Evolutionary conservation across 2,888 invertebrate species (phyloP).

Genomic region (Limnephilus lunatus): DNA sequence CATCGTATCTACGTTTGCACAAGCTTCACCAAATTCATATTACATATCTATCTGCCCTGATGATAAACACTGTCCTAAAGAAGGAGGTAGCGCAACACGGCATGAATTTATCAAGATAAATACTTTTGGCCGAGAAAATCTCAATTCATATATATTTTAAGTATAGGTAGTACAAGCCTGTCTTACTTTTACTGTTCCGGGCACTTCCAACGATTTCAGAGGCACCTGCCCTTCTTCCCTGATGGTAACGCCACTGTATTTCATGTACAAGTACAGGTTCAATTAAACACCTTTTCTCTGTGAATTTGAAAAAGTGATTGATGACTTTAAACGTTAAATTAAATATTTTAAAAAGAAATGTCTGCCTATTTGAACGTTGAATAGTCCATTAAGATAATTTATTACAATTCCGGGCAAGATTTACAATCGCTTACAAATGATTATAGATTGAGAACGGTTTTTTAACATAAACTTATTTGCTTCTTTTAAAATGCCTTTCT

Average conservation of each 20-base stretch:
- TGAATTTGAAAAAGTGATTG: neutral
- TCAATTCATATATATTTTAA: no score
- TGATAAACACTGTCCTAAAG: no score
- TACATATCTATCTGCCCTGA: no score
- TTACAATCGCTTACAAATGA: neutral
- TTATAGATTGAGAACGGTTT: neutral
- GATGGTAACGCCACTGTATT: neutral
- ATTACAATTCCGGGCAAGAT: neutral
- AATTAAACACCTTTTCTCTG: neutral
- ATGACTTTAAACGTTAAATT: neutral
- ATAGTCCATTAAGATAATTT: neutral
- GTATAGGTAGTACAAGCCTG: no score
- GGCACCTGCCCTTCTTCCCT: neutral
- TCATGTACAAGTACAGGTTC: neutral
- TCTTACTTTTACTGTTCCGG: neutral
- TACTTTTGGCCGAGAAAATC: no score
- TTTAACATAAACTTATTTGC: neutral
- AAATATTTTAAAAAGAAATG: neutral
- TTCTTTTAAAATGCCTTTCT: neutral
- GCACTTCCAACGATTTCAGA: neutral
- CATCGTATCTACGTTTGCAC: no score
- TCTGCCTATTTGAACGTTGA: neutral
- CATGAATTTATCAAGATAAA: no score
- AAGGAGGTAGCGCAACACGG: no score
- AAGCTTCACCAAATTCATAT: no score